Conservation (phyloP, 1,140 invertebrate species). For the Drosophila arawakana region DNA sequence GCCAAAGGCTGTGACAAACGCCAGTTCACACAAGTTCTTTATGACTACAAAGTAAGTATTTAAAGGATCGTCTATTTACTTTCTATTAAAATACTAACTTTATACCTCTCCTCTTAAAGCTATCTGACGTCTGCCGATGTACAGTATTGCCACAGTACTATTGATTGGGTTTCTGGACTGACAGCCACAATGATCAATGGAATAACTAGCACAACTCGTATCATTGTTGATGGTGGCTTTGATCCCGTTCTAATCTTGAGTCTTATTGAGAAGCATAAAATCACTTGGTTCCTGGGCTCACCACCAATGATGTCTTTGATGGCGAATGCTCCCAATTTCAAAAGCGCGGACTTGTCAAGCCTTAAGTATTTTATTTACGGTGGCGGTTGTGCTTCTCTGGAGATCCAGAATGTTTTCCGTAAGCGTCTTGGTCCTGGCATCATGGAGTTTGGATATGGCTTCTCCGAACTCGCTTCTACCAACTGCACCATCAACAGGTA, state of each 20-base stretch:
- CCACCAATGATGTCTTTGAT: slow-evolving; percentile 31
- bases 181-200: slow-evolving; percentile 2
- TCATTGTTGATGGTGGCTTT: slow-evolving; percentile 25
- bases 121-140: slow-evolving; percentile 30
- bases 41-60: slow-evolving; percentile 24
- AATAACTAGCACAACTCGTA: slow-evolving; percentile 19
- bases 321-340: slow-evolving; percentile 22
- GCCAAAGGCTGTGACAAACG: slow-evolving; percentile 91
- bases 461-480: slow-evolving; percentile 30
- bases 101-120: background rate
- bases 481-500: slow-evolving; percentile 34
- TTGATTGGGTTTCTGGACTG: slow-evolving; percentile 53
- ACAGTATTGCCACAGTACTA: slow-evolving; percentile 37
- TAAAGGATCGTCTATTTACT: background rate
- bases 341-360: slow-evolving; percentile 17
- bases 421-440: slow-evolving; percentile 23
- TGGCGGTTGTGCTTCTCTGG: slow-evolving; percentile 27
- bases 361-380: slow-evolving; percentile 34
- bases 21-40: slow-evolving; percentile 84
- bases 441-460: slow-evolving; percentile 30
- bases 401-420: slow-evolving; percentile 24
- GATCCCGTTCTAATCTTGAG: slow-evolving; percentile 7
- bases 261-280: slow-evolving; percentile 35
- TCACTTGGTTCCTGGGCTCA: slow-evolving; percentile 31
- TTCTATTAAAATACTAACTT: background rate